Evolutionary conservation across 2,888 invertebrate genomes (phyloP), one percentile per base, ranked within the genome.

Genomic region (Andrena chrysosceles): DNA sequence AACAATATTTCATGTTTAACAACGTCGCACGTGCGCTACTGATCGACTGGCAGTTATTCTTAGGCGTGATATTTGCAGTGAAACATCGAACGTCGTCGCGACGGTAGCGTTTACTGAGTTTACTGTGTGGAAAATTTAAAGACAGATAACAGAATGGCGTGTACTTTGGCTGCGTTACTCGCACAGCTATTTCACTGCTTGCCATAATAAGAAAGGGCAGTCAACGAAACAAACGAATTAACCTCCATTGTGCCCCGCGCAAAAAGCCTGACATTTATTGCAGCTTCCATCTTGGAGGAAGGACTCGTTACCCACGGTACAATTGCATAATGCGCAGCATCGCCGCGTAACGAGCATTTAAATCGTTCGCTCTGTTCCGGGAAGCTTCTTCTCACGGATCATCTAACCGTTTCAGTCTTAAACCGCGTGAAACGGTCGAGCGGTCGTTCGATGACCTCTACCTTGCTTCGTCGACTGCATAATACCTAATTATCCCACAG

Each of bases 351-450:
- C 77, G 31, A 67, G 67, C 74, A 42, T 76, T 83, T 80, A 42
- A 60, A 73, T 49, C 72, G n/a, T 35, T 69, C 48, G n/a, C 70
- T 72, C 72, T 52, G 68, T 69, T 69, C 60, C 42, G 31, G 42
- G 33, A 10, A 16, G 52, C 26, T 70, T 70, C 49, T 83, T 83
- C 81, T 77, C 83, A 83, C 83, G 83, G 35, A 48, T 67, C 75
- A 20, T 64, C 75, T 49, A 70, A 70, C 77, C 60, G 77, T 70
- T 60, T 33, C 79, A 42, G 31, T 52, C 6, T 10, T 2, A n/a
- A 42, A 26, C 69, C 29, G 31, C 42, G 54, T 4, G 29, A 80
- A 62, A 67, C 60, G 63, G 16, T 59, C 64, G 64, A 6, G 16
- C 56, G 48, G 64, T 48, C 67, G 77, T 77, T 73, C 73, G 77